phyloP scores from a whole-genome alignment of 2,113 vertebrate species.

The Cisticola juncidis region DNA sequence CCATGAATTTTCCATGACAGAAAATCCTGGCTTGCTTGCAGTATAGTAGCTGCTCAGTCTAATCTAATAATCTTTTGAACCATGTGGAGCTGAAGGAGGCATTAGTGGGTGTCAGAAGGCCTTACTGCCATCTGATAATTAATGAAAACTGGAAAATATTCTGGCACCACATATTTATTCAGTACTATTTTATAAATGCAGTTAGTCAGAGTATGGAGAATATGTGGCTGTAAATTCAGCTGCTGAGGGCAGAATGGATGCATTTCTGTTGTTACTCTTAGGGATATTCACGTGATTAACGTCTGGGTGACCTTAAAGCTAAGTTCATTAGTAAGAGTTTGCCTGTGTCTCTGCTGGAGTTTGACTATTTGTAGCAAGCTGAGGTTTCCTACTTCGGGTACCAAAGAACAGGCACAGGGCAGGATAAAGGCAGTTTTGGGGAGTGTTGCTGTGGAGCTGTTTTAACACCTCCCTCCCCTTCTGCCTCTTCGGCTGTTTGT shows the following conservation, averaged over 20 bases:
- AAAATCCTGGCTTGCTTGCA: conserved; percentile 60
- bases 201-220: neutral
- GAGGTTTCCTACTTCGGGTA: neutral
- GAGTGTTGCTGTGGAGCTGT: neutral
- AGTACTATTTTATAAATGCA: neutral
- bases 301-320: conserved; percentile 37
- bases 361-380: neutral
- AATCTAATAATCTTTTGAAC: conserved; percentile 67
- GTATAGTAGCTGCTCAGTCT: conserved; percentile 46
- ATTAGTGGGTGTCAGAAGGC: conserved; percentile 56
- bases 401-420: neutral
- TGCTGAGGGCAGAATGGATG: neutral
- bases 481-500: neutral
- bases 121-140: conserved; percentile 4
- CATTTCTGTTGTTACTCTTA: neutral
- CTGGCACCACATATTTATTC: neutral
- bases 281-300: conserved; percentile 24
- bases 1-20: conserved; percentile 59
- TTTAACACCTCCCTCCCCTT: neutral
- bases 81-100: conserved; percentile 40
- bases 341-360: neutral
- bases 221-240: neutral
- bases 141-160: neutral
- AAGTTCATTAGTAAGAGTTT: conserved; percentile 45
- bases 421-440: neutral